Evolutionary conservation across 2,888 invertebrate genomes (phyloP), one percentile per base, ranked within the genome.

Genomic region (Drosophila neutralis): DNA sequence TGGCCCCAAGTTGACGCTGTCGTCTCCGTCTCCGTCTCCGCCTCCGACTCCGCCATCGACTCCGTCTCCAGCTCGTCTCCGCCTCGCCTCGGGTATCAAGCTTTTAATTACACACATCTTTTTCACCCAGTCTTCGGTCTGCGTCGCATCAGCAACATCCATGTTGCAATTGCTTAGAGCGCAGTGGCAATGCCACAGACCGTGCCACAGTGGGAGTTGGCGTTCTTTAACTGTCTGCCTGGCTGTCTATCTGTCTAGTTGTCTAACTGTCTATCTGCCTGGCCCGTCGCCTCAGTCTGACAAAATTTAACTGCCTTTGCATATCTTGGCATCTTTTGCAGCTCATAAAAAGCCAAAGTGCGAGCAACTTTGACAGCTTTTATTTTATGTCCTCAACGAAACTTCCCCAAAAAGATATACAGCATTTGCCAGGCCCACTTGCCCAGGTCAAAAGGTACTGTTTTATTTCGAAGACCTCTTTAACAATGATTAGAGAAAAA

Each of bases 21-120:
- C 57, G 29, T 58, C 63, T 66, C 60, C 73, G 65, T 69, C 72
- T 71, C 7, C 31, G 11, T 73, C 72, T 71, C 13, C 31, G 11
- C 76, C 76, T 70, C 2, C 40, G 40, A 0, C 18, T 10, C n/a
- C 21, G 11, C 21, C 42, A 8, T 8, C 18, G 38, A 8, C 18
- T 8, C 38, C 38, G 3, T 35, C 35, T 35, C 13, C 29, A 31
- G 10, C 21, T 33, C 13, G 76, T 76, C 76, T 69, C 13, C 33
- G 11, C 24, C 36, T 18, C n/a, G 40, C 40, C 40, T 56, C 72
- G 51, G 52, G 76, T 56, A 75, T 83, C 82, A 80, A 76, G 76
- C 83, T 83, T 87, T 88, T 88, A 88, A 88, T 87, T 90, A 90
- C 89, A 85, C 71, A 69, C 62, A 65, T 52, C 51, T 60, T 54